A percentile compares a stretch with the other conserved stretches of the same genome.
These are phyloP conservation scores for Tetheella fluctuosa DNA, from an alignment of 2,888 invertebrate species.

Conservation along the genomic window DNA sequence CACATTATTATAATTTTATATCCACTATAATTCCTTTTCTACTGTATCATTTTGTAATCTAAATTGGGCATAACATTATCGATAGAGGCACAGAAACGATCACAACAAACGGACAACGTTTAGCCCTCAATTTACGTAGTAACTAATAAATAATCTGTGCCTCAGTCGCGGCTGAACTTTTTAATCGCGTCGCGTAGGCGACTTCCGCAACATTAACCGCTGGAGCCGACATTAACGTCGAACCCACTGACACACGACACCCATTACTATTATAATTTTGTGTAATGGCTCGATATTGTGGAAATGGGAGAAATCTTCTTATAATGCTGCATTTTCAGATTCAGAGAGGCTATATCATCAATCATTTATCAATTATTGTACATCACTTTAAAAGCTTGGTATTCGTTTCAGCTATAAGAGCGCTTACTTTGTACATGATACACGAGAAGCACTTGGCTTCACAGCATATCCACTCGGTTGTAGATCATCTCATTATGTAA, in stretches of 20 bases:
- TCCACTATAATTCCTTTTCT: background rate
- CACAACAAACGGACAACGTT: conserved; percentile 15
- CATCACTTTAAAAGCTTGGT: background rate
- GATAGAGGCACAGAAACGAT: conserved; percentile 18
- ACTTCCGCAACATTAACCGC: conserved; percentile 59
- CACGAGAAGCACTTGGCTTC: background rate
- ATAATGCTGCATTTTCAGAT: background rate
- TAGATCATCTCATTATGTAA: conserved; percentile 24
- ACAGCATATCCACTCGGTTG: background rate
- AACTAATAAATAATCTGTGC: conserved; percentile 8
- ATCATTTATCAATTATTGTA: background rate
- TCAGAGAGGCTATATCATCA: background rate
- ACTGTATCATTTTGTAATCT: conserved; percentile 5
- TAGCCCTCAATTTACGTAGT: background rate
- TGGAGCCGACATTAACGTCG: conserved; percentile 49
- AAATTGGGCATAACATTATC: conserved; percentile 8
- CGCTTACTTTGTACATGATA: conserved; percentile 1
- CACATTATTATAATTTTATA: conserved; percentile 11
- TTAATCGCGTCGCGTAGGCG: conserved; percentile 63
- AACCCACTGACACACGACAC: conserved; percentile 55
- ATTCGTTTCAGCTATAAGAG: background rate
- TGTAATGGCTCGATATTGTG: conserved; percentile 36
- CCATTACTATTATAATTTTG: conserved; percentile 58
- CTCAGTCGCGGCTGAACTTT: conserved; percentile 41
- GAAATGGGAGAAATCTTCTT: conserved; percentile 13